A percentile compares a stretch with the other conserved stretches of the same genome.
These are phyloP conservation scores for Emberiza fucata DNA, from an alignment of 2,113 vertebrate species.

Conservation along the genomic window DNA sequence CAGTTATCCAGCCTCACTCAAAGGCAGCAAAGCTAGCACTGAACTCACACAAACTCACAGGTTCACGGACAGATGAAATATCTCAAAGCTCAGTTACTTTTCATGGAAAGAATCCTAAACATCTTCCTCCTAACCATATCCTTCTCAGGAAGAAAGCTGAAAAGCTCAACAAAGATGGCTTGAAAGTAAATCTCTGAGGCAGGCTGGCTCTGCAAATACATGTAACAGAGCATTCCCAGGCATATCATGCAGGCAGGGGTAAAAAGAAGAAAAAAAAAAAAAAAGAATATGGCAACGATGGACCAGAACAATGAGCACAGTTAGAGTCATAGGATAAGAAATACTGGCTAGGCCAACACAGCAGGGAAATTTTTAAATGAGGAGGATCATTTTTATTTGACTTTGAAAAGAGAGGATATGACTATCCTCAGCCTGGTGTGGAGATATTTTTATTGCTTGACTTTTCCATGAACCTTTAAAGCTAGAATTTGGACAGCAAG, in stretches of 20 bases:
- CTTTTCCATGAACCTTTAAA: constrained; percentile 52
- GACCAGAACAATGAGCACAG: constrained; percentile 7
- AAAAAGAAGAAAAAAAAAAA: background rate
- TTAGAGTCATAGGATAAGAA: background rate
- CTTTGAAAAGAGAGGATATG: constrained; percentile 15
- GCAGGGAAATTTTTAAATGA: constrained; percentile 50
- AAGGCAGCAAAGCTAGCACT: background rate
- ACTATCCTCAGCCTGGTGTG: constrained; percentile 32
- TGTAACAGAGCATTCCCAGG: background rate
- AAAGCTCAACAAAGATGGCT: background rate
- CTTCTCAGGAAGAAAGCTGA: background rate
- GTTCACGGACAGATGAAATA: background rate
- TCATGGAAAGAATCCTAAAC: background rate
- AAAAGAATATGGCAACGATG: background rate
- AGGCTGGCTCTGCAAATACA: background rate
- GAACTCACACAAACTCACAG: background rate
- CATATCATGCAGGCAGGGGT: background rate
- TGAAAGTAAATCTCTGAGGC: background rate
- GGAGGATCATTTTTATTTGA: constrained; percentile 61
- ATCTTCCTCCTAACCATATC: background rate
- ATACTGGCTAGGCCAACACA: constrained; percentile 21
- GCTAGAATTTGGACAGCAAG: constrained; percentile 24
- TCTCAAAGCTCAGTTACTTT: background rate
- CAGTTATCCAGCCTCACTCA: background rate
- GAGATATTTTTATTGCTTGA: constrained; percentile 52